Percentiles rank a stretch among this genome's conserved stretches.
Evolutionary conservation across 2,113 vertebrate species (phyloP).

Genomic region (Acrocephalus kingi): DNA sequence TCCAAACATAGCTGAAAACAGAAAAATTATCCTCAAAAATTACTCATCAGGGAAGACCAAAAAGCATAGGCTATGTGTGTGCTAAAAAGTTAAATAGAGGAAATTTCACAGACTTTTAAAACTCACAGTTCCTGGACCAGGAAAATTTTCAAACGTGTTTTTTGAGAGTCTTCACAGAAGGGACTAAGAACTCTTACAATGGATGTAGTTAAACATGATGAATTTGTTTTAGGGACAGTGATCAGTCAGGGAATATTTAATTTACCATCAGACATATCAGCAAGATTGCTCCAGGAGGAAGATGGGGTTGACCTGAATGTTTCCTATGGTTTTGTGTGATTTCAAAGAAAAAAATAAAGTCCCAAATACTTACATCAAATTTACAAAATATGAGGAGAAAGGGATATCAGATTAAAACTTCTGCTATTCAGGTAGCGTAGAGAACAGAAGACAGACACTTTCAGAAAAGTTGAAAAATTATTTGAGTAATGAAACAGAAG

Average conservation of each 20-base stretch:
- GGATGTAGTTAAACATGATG: background rate
- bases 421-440: background rate
- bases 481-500: background rate
- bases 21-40: background rate
- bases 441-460: background rate
- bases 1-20: background rate
- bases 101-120: background rate
- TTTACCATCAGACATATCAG: background rate
- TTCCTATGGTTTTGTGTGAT: background rate
- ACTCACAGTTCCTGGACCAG: rapidly evolving
- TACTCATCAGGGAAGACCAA: background rate
- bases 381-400: background rate
- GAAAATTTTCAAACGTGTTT: background rate
- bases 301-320: rapidly evolving
- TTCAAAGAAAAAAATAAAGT: background rate
- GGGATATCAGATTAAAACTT: background rate
- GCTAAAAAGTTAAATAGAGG: background rate
- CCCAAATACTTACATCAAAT: background rate
- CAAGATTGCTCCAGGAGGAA: background rate
- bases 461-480: background rate
- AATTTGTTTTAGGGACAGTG: background rate
- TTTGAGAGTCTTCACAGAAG: background rate
- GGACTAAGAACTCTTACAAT: background rate
- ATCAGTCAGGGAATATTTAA: background rate
- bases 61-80: background rate